A percentile compares a stretch with the other conserved stretches of the same genome.
phyloP scores from a whole-genome alignment of 2,113 vertebrate species.

The Xyliphius kryptos region DNA sequence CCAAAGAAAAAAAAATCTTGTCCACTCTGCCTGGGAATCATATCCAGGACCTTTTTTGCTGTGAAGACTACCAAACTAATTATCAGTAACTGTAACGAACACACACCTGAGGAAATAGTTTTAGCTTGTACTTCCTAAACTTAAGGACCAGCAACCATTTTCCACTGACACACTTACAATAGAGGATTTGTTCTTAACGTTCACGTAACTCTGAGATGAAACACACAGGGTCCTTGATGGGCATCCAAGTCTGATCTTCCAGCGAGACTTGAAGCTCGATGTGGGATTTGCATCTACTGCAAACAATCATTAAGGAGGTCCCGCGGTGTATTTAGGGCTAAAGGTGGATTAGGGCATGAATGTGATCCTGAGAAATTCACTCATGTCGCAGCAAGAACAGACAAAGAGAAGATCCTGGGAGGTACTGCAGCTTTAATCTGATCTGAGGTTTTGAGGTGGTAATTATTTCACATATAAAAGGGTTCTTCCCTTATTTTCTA shows the following conservation, averaged over 20 bases:
- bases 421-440: conserved; percentile 28
- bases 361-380: conserved; percentile 23
- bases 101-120: not conserved
- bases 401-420: conserved; percentile 27
- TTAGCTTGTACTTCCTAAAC: conserved; percentile 1
- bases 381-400: conserved; percentile 35
- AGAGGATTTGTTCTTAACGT: conserved; percentile 33
- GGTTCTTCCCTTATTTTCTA: not conserved
- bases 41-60: too few relatives aligned
- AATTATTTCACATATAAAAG: conserved; percentile 21
- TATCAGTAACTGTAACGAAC: not conserved
- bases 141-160: conserved; percentile 4
- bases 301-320: conserved; percentile 33
- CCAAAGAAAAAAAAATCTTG: too few relatives aligned
- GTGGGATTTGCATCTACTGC: conserved; percentile 17
- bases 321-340: conserved; percentile 39
- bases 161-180: conserved; percentile 21
- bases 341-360: conserved; percentile 32
- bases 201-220: conserved; percentile 29
- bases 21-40: too few relatives aligned
- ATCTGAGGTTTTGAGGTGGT: conserved; percentile 7
- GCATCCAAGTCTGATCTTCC: conserved; percentile 30
- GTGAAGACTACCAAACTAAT: too few relatives aligned
- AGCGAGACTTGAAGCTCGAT: conserved; percentile 13
- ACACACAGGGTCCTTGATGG: conserved; percentile 26